Evolutionary conservation across 2,888 invertebrate genomes (phyloP).

Genomic region (Sylvicola cinctus): DNA sequence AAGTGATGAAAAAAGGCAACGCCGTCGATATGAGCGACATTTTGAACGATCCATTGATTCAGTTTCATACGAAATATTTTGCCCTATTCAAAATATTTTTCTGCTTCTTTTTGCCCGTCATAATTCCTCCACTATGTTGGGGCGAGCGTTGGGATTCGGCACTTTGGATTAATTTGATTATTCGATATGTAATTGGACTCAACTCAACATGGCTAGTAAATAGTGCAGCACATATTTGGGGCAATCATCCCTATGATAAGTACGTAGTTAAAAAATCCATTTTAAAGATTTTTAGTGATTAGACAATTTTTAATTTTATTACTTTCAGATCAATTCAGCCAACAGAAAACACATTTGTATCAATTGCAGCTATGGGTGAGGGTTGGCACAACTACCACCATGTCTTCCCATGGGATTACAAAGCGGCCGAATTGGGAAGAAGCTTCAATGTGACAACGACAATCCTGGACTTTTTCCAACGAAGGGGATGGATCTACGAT

Average conservation of each 20-base stretch:
- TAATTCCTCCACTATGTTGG: constrained; percentile 49
- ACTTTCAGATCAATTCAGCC: constrained; percentile 57
- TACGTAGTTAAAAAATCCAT: constrained; percentile 25
- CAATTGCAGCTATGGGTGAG: constrained; percentile 55
- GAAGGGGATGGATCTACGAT: constrained; percentile 59
- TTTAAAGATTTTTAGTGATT: neutral
- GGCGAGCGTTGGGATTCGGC: constrained; percentile 43
- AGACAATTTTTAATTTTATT: too few relatives aligned
- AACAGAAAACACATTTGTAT: constrained; percentile 51
- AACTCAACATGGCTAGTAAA: constrained; percentile 84
- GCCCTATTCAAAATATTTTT: constrained; percentile 36
- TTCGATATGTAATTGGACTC: constrained; percentile 53
- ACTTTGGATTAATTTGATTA: constrained; percentile 38
- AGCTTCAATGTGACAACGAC: constrained; percentile 48
- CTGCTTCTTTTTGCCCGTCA: constrained; percentile 53
- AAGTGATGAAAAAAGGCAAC: constrained; percentile 54
- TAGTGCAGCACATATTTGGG: constrained; percentile 67
- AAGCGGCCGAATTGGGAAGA: constrained; percentile 64
- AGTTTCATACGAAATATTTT: constrained; percentile 47
- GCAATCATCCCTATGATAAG: constrained; percentile 51
- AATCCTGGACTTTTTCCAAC: constrained; percentile 45
- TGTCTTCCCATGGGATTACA: constrained; percentile 85
- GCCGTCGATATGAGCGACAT: constrained; percentile 72
- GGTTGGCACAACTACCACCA: constrained; percentile 38
- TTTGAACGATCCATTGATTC: constrained; percentile 48